Evolutionary conservation across 1,140 invertebrate species (phyloP).

Genomic region (Zaprionus ghesquierei): DNA sequence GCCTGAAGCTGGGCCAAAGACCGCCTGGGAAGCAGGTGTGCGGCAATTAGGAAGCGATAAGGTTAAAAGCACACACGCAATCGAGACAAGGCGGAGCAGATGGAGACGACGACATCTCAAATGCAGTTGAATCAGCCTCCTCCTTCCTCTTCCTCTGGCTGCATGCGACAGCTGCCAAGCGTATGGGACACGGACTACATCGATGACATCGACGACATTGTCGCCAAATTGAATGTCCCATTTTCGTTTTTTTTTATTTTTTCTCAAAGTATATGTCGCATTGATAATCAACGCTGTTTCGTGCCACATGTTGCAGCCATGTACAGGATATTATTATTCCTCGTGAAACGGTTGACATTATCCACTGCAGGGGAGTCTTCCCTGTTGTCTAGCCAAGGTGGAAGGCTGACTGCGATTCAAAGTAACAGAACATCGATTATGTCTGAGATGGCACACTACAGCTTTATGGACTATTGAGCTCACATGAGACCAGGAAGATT

Average conservation of each 20-base stretch:
- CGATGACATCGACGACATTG: slow-evolving; percentile 41
- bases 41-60: slow-evolving; percentile 74
- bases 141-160: no score
- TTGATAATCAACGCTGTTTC: slow-evolving; percentile 54
- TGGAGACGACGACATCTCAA: slow-evolving; percentile 38
- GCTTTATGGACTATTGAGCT: no score
- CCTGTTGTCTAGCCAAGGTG: background rate
- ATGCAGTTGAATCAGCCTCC: slow-evolving; percentile 55
- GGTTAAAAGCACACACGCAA: slow-evolving; percentile 52
- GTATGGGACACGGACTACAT: slow-evolving; percentile 18
- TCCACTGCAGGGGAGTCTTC: slow-evolving; percentile 18
- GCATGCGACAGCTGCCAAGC: slow-evolving; percentile 64
- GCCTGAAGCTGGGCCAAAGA: no score
- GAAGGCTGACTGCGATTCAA: background rate
- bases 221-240: slow-evolving; percentile 67
- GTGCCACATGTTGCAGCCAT: slow-evolving; percentile 69
- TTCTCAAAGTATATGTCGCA: slow-evolving; percentile 3
- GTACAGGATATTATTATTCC: slow-evolving; percentile 71
- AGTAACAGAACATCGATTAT: background rate
- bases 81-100: slow-evolving; percentile 15
- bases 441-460: background rate
- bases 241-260: slow-evolving; percentile 35
- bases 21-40: slow-evolving; percentile 6
- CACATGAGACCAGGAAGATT: no score
- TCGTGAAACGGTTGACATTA: slow-evolving; percentile 29